Percentiles rank a stretch among this genome's conserved stretches.
phyloP scores from a whole-genome alignment of 1,140 invertebrate species.

The Acyrthosiphon pisum region DNA sequence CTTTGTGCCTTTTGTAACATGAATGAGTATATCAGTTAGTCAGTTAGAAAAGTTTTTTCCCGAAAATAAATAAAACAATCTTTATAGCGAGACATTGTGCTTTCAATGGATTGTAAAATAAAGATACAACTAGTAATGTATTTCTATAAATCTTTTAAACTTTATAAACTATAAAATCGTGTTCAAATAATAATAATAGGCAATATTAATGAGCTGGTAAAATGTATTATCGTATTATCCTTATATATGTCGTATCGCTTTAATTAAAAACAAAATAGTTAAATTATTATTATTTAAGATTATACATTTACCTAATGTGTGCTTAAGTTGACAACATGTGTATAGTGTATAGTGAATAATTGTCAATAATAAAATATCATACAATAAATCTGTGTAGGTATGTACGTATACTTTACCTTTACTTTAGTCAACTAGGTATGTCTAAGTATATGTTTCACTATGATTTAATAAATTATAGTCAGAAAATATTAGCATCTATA shows the following conservation, averaged over 20 bases:
- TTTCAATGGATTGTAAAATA: conserved; percentile 7
- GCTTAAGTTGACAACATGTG: background rate
- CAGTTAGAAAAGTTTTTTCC: conserved; percentile 25
- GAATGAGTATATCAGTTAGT: conserved; percentile 13
- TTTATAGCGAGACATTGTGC: conserved; percentile 29
- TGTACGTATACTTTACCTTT: background rate
- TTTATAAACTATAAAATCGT: background rate
- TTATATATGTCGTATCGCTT: too few relatives aligned
- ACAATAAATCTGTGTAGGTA: background rate
- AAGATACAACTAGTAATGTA: background rate
- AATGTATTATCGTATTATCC: too few relatives aligned
- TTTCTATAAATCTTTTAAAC: background rate
- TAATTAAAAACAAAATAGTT: background rate
- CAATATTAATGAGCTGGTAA: background rate
- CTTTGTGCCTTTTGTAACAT: background rate
- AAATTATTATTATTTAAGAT: background rate
- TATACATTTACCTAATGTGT: background rate
- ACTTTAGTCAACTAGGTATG: background rate
- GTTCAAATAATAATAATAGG: background rate
- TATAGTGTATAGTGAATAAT: background rate
- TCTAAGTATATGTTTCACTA: background rate
- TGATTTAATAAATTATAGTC: background rate
- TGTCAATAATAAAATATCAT: background rate
- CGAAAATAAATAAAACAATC: conserved; percentile 37
- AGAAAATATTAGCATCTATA: background rate